A percentile compares a stretch with the other conserved stretches of the same genome.
phyloP scores from a whole-genome alignment of 1,140 invertebrate species.

The Leptinotarsa lineolata region DNA sequence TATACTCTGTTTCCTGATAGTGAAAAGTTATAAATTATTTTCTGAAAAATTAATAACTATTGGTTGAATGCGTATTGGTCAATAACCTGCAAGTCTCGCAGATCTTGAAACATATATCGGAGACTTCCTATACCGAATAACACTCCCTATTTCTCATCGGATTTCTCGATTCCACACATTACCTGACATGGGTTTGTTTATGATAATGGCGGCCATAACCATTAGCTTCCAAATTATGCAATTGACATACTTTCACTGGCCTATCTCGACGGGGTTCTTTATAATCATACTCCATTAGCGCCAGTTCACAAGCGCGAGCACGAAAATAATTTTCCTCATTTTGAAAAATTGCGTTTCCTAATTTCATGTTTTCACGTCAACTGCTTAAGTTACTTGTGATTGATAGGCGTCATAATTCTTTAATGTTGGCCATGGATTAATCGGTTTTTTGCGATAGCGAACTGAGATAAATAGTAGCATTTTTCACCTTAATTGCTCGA shows the following conservation, averaged over 20 bases:
- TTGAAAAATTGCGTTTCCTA: constrained; percentile 16
- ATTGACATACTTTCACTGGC: neutral
- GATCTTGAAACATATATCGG: too few species aligned
- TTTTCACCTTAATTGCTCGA: neutral
- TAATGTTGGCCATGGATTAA: constrained; percentile 5
- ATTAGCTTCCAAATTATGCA: neutral
- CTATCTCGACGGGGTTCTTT: neutral
- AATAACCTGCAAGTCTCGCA: too few species aligned
- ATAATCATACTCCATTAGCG: constrained; percentile 12
- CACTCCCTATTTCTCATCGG: too few species aligned
- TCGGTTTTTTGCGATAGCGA: neutral
- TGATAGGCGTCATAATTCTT: constrained; percentile 7
- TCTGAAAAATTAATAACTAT: too few species aligned
- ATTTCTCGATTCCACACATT: neutral
- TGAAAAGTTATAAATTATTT: too few species aligned
- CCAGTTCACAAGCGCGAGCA: neutral
- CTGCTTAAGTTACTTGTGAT: constrained; percentile 15
- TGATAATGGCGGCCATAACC: neutral
- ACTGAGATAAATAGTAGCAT: neutral
- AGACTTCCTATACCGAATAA: too few species aligned
- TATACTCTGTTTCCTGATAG: too few species aligned
- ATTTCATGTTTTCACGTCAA: constrained; percentile 21
- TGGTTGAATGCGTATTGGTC: too few species aligned
- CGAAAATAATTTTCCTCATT: constrained; percentile 12
- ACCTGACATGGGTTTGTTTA: neutral